Base-by-base conservation (phyloP, 2,113 vertebrate genomes). In the Microtus oregoni region DNA sequence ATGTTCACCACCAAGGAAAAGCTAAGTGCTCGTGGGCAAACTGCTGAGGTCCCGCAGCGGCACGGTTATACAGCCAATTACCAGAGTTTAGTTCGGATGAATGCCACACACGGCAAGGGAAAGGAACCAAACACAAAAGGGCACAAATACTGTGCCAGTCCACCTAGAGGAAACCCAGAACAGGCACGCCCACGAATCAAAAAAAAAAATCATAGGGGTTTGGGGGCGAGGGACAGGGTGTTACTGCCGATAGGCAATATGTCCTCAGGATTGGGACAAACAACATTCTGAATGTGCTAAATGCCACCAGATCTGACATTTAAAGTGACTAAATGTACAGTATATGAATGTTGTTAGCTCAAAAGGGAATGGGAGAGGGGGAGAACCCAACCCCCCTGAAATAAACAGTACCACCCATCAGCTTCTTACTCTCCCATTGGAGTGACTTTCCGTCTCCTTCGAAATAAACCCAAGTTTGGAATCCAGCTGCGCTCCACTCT, bases 11-110 rank as follows among this genome's bases (percentile, higher is more conserved):
- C 30, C 14, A 78, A 28, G 65, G 20, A 26, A 38, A 32, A 20
- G 8, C 1, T 11, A 24, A 35, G 4, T 3, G 3, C 13, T 19
- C 5, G 10, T 11, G 13, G 0, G 3, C 8, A 19, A 9, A 47
- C 38, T 5, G 26, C 7, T 12, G 38, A 38, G 47, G 0, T 7
- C 20, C 14, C 35, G 10, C 30, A 30, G 1, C 1, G 0, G 91
- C n/a, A 8, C 7, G 1, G 20, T 0, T 9, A 19, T 12, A 7
- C 1, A 1, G 92, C 83, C 28, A 20, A 3, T 5, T 68, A 32
- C 20, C 13, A 32, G 68, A 15, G 8, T 7, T 7, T n/a, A 17
- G 50, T 30, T 11, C 38, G 6, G 35, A 79, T 3, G 8, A 6
- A 30, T 68, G 58, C 72, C 63, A 20, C 38, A 9, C n/a, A 58